Evolutionary conservation across 2,113 vertebrate species (phyloP), one percentile per base, ranked within the genome.

Genomic region (Saguinus midas): DNA sequence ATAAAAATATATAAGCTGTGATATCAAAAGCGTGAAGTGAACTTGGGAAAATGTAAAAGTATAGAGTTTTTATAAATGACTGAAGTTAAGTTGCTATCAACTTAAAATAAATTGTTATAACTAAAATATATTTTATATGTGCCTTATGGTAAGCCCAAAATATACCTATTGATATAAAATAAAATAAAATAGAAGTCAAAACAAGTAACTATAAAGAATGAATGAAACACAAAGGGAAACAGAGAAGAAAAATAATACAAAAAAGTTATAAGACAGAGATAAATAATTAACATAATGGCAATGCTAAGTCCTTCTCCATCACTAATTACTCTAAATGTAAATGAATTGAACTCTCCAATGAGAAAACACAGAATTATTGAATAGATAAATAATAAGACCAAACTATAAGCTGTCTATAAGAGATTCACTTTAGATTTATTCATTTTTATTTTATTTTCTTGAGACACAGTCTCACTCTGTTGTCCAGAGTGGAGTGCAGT

Each of bases 291-390:
- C 16, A 81, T 58, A 94, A 80, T 50, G 18, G 35, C 37, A 48
- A 76, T 11, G 52, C 11, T 64, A 94, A 72, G 32, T 72, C 68
- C 70, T 72, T 72, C 35, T 18, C 7, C 5, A 61, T 72, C 45
- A 88, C 81, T 81, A 61, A 58, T 87, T 81, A 48, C 64, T 72
- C 70, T 57, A 80, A 92, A 80, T 37, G 32, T 87, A 87, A 93
- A 79, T 87, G 37, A 14, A 80, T 70, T 48, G 35, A 87, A 57
- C 11, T 93, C 14, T 27, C 10, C 48, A 87, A n/a, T 70, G 16
- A 70, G 57, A 93, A 87, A 61, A 37, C 43, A 86, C 8, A 11
- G 16, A 11, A 10, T 70, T 35, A 84, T 7, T 52, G 18, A 12
- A 50, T 64, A n/a, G 4, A 40, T 72, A 72, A 76, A 37, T 70